Evolutionary conservation across 2,797 vertebrate genomes (phyloP).

Genomic region (Helarctos malayanus): DNA sequence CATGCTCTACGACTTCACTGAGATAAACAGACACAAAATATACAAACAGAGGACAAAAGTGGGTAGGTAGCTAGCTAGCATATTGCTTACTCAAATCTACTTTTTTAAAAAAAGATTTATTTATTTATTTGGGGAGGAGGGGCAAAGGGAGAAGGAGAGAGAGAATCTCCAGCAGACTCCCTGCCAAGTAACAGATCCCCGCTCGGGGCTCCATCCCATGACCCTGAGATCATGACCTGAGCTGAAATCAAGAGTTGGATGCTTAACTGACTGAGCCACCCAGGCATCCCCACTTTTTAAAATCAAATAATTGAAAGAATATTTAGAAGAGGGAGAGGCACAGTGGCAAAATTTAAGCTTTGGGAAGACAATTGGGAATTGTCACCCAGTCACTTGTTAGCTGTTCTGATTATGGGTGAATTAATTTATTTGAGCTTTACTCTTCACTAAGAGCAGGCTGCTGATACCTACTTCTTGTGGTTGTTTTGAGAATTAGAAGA

Average conservation of each 20-base stretch:
- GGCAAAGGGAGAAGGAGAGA: background rate
- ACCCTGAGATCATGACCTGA: background rate
- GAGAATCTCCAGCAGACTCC: background rate
- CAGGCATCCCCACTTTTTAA: background rate
- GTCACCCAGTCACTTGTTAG: background rate
- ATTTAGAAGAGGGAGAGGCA: background rate
- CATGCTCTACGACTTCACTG: background rate
- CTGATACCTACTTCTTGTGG: background rate
- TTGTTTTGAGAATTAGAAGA: background rate
- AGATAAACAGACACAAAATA: background rate
- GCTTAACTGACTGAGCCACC: background rate
- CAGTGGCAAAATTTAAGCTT: background rate
- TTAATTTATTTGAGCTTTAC: background rate
- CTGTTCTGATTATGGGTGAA: background rate
- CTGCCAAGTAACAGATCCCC: fast-evolving
- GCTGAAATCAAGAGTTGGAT: background rate
- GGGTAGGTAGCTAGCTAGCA: too few relatives aligned
- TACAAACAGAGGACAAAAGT: background rate
- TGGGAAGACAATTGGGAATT: background rate
- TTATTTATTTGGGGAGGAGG: background rate
- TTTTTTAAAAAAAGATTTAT: background rate
- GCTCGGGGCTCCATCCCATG: fast-evolving
- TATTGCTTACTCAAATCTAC: conserved; percentile 6
- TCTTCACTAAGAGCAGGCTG: background rate
- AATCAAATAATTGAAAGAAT: conserved; percentile 13